These are phyloP conservation scores for Atethmia centrago DNA, from an alignment of 2,888 invertebrate genomes.

Conservation along the genomic window DNA sequence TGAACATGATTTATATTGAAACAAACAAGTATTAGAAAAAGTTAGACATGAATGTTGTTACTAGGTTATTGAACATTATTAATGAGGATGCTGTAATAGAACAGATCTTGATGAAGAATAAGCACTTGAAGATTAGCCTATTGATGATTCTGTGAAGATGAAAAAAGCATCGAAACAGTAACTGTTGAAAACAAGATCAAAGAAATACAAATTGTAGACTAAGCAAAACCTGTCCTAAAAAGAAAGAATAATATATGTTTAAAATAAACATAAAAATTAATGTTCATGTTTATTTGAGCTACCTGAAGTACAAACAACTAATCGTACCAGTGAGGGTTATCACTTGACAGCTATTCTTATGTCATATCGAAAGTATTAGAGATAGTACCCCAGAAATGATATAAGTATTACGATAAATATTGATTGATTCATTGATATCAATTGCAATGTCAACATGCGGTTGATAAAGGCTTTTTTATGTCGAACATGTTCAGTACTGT, in stretches of 20 bases:
- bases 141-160: background rate
- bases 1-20: conserved; percentile 55
- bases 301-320: conserved; percentile 17
- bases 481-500: background rate
- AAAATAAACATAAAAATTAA: background rate
- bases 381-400: conserved; percentile 36
- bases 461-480: conserved; percentile 30
- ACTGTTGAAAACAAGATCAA: background rate
- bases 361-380: conserved; percentile 48
- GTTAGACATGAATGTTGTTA: background rate
- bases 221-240: background rate
- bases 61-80: conserved; percentile 1
- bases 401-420: conserved; percentile 51
- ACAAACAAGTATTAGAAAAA: conserved; percentile 55
- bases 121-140: background rate
- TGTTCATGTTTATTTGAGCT: background rate
- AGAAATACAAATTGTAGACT: background rate
- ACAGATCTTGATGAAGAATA: background rate
- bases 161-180: background rate
- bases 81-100: background rate
- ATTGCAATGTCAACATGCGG: conserved; percentile 52
- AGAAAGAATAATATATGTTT: background rate
- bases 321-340: conserved; percentile 23
- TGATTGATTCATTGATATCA: conserved; percentile 41
- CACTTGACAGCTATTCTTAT: conserved; percentile 34